A percentile compares a stretch with the other conserved stretches of the same genome.
Evolutionary conservation across 2,113 vertebrate genomes (phyloP).

Genomic region (Geothlypis trichas): DNA sequence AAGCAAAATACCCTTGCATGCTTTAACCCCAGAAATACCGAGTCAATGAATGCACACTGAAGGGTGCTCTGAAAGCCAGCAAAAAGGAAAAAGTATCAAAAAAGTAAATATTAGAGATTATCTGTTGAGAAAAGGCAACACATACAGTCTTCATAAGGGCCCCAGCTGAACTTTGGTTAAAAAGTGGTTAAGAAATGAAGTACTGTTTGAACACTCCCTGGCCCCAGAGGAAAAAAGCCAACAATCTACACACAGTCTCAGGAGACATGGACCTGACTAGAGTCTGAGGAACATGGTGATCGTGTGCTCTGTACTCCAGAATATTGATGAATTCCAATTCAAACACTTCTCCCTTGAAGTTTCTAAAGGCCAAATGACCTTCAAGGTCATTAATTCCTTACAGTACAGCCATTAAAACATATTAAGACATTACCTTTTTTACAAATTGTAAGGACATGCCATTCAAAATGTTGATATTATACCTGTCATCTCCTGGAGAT

Average conservation of each 20-base stretch:
- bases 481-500: not conserved
- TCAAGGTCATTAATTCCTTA: not conserved
- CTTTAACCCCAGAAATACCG: not conserved
- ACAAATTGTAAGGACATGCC: not conserved
- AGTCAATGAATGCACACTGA: not conserved
- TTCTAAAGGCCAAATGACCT: not conserved
- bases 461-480: not conserved
- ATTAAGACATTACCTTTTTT: not conserved
- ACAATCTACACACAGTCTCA: not conserved
- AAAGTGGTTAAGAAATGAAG: not conserved
- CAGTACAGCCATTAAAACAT: not conserved
- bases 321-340: not conserved
- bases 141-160: not conserved
- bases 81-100: not conserved
- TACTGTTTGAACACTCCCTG: not conserved
- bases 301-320: not conserved
- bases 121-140: not conserved
- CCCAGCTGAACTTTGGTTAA: not conserved
- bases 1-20: not conserved
- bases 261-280: rapidly evolving
- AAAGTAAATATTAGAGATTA: not conserved
- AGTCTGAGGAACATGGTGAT: not conserved
- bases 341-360: not conserved
- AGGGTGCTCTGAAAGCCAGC: not conserved
- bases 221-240: not conserved